Conservation (phyloP, 2,888 invertebrate genomes). For the Hemithea aestivaria region DNA sequence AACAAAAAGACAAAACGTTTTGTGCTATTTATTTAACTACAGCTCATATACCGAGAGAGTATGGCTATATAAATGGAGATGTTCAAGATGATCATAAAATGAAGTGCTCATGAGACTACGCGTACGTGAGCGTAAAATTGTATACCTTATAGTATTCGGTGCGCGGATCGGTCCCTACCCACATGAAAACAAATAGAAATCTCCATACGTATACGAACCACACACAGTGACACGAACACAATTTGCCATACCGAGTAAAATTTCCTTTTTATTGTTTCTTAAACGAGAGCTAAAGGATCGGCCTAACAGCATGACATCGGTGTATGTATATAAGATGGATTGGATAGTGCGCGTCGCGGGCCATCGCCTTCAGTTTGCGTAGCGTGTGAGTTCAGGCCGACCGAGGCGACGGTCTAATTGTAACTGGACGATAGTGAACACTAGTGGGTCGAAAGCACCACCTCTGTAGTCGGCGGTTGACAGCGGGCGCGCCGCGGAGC, state of each 20-base stretch:
- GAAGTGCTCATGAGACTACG: neutral
- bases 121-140: slow-evolving; percentile 2
- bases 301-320: slow-evolving; percentile 56
- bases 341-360: slow-evolving; percentile 27
- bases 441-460: slow-evolving; percentile 34
- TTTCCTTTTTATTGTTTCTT: slow-evolving; percentile 83
- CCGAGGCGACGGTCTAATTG: slow-evolving; percentile 49
- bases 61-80: neutral
- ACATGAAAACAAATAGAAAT: slow-evolving; percentile 17
- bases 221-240: slow-evolving; percentile 24
- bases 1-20: no score
- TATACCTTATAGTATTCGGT: slow-evolving; percentile 17
- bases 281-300: slow-evolving; percentile 77
- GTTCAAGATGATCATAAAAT: slow-evolving; percentile 3
- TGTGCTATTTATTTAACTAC: neutral
- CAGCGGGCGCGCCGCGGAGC: neutral
- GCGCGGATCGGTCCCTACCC: slow-evolving; percentile 6
- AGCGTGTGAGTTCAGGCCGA: slow-evolving; percentile 42
- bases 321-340: slow-evolving; percentile 6
- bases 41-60: neutral
- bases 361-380: slow-evolving; percentile 41
- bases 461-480: slow-evolving; percentile 10
- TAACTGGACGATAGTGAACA: slow-evolving; percentile 46
- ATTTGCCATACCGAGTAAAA: slow-evolving; percentile 80
- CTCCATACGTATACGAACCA: slow-evolving; percentile 19